Conservation (phyloP, 2,797 vertebrate species). For the Aeoliscus strigatus region DNA sequence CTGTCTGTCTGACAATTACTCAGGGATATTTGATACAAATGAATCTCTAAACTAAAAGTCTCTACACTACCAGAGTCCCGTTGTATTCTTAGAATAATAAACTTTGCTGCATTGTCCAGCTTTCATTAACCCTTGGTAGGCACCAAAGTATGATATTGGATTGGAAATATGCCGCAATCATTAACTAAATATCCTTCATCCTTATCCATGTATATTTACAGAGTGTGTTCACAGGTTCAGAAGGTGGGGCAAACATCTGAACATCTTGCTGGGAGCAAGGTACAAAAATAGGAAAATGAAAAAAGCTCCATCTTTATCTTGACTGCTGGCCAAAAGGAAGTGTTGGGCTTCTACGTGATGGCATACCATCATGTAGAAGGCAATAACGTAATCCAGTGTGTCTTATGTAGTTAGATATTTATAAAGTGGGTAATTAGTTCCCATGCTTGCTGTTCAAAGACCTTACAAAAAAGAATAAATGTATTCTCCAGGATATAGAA, state of each 20-base stretch:
- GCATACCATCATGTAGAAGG: conserved; percentile 36
- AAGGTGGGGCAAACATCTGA: conserved; percentile 23
- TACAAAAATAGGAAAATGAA: conserved; percentile 66
- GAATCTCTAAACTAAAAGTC: conserved; percentile 5
- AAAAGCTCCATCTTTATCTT: conserved; percentile 37
- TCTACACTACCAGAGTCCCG: neutral
- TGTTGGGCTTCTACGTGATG: conserved; percentile 36
- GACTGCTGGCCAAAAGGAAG: conserved; percentile 36
- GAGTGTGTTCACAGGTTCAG: conserved; percentile 10
- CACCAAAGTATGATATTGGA: conserved; percentile 26
- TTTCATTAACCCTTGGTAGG: conserved; percentile 7
- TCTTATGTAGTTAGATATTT: conserved; percentile 40
- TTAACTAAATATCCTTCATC: conserved; percentile 52
- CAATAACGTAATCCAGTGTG: conserved; percentile 37
- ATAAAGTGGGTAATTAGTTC: conserved; percentile 36
- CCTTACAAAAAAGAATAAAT: conserved; percentile 27
- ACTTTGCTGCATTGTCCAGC: conserved; percentile 12
- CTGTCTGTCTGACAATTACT: conserved; percentile 9
- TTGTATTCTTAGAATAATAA: conserved; percentile 6
- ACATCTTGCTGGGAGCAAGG: conserved; percentile 40
- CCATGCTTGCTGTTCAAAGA: conserved; percentile 38
- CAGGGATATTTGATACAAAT: neutral
- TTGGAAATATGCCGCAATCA: conserved; percentile 24
- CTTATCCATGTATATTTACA: conserved; percentile 51
- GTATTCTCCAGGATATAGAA: conserved; percentile 23